Evolutionary conservation across 2,888 invertebrate genomes (phyloP).

Genomic region (Drosophila picticornis): DNA sequence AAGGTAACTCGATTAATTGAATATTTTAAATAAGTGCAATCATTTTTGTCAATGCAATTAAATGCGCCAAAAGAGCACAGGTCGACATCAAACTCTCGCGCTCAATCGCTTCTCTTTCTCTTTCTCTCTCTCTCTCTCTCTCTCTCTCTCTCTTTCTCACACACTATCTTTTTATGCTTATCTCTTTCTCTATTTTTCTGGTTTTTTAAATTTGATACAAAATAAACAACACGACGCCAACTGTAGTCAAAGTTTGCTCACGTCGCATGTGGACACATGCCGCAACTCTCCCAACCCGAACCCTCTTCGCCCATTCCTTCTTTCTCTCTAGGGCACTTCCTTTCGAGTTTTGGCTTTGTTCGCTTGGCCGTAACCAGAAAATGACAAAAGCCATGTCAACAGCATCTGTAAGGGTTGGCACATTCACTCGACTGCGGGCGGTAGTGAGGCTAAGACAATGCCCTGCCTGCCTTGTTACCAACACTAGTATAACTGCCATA

Average conservation of each 20-base stretch:
- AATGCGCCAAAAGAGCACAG: conserved; percentile 8
- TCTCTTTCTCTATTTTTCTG: neutral
- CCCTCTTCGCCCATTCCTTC: neutral
- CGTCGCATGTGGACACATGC: conserved; percentile 49
- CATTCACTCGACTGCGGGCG: conserved; percentile 22
- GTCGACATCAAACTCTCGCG: neutral
- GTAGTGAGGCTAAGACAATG: conserved; percentile 56
- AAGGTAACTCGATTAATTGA: conserved; percentile 1
- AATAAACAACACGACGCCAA: conserved; percentile 65
- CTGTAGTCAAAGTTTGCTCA: conserved; percentile 65
- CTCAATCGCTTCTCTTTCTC: neutral
- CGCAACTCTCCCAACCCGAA: neutral
- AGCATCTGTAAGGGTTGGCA: conserved; percentile 68
- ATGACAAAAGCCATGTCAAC: conserved; percentile 79
- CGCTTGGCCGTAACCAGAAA: conserved; percentile 78
- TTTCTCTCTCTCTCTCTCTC: neutral
- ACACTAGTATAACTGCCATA: neutral
- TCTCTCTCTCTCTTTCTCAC: neutral
- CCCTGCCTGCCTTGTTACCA: conserved; percentile 13
- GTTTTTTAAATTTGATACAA: conserved; percentile 57
- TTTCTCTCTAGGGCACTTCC: conserved; percentile 30
- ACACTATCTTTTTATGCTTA: neutral
- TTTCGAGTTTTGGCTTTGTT: conserved; percentile 60
- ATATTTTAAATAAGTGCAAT: conserved; percentile 4
- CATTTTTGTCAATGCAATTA: conserved; percentile 6